These are phyloP conservation scores for Psammodynastes pulverulentus DNA, from an alignment of 2,113 vertebrate species.

Conservation along the genomic window DNA sequence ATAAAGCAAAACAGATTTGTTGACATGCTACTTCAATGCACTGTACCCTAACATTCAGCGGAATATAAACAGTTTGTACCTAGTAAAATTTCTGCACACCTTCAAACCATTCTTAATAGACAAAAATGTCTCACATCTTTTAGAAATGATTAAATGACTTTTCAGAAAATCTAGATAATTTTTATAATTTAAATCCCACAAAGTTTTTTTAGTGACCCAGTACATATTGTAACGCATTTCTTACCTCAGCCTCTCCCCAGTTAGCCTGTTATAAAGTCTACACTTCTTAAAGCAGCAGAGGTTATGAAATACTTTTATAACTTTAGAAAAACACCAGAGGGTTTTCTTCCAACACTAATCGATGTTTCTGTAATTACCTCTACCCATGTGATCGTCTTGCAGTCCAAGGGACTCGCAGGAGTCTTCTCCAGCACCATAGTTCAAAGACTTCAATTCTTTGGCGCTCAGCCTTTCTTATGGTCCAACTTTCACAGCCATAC, in stretches of 20 bases:
- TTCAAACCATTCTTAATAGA: conserved; percentile 22
- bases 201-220: not conserved
- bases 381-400: not conserved
- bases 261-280: not conserved
- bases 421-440: too few species aligned
- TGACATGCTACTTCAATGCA: conserved; percentile 41
- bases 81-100: conserved; percentile 31
- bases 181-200: not conserved
- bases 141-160: not conserved
- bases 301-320: not conserved
- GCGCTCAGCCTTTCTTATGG: too few species aligned
- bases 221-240: not conserved
- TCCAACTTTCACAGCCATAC: too few species aligned
- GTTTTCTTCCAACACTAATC: not conserved
- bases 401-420: too few species aligned
- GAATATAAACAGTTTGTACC: conserved; percentile 29
- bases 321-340: not conserved
- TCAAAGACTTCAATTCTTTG: too few species aligned
- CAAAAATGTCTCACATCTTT: not conserved
- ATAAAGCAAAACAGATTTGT: conserved; percentile 48
- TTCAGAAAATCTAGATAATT: not conserved
- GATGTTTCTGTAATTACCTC: not conserved
- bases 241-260: not conserved
- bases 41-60: conserved; percentile 46
- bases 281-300: not conserved